Conservation (phyloP, 2,113 vertebrate species). For the Actinemys pallida region DNA sequence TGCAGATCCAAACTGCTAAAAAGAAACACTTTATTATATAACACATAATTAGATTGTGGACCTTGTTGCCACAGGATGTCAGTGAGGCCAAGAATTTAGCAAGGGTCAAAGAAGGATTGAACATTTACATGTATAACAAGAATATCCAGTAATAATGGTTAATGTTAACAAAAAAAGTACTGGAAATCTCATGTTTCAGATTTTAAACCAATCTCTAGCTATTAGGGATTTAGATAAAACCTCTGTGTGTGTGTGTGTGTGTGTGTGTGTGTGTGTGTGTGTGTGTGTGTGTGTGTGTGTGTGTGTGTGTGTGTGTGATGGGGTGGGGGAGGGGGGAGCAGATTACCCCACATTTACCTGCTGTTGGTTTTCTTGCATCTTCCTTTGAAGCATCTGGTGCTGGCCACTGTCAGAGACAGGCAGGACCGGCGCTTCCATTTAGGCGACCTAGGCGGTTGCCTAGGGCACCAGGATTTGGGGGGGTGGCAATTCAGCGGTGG, state of each 20-base stretch:
- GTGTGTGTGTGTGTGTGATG: no score
- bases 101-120: not conserved
- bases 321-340: not conserved
- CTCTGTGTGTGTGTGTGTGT: not conserved
- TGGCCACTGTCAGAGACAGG: rapidly evolving
- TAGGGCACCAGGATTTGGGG: no score
- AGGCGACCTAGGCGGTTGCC: no score
- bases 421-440: no score
- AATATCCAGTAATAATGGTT: not conserved
- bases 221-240: not conserved
- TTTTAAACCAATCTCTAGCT: not conserved
- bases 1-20: not conserved
- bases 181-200: not conserved
- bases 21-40: not conserved
- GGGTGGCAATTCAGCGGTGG: no score
- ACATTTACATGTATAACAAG: not conserved
- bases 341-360: not conserved
- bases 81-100: not conserved
- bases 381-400: not conserved
- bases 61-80: rapidly evolving
- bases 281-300: no score
- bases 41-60: rapidly evolving
- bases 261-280: no score
- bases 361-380: not conserved
- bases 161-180: not conserved